Conservation (phyloP, 2,113 vertebrate genomes). For the Circaetus gallicus region DNA sequence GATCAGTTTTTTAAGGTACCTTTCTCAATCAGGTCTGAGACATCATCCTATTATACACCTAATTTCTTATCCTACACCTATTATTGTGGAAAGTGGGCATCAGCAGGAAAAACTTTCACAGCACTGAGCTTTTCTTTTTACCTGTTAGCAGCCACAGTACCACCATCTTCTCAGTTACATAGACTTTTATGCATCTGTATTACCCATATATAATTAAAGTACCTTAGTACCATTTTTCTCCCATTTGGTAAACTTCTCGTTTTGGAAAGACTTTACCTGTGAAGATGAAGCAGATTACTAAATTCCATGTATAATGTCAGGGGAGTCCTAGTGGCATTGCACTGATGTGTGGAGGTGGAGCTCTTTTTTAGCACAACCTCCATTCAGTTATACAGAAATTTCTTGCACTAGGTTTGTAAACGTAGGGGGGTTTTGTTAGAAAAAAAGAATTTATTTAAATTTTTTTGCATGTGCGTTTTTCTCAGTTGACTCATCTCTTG, state of each 20-base stretch:
- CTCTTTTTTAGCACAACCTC: background rate
- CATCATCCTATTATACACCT: background rate
- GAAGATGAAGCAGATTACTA: background rate
- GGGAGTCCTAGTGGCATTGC: background rate
- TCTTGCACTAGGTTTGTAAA: background rate
- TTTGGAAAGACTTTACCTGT: background rate
- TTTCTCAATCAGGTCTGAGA: background rate
- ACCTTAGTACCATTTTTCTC: background rate
- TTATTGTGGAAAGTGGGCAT: background rate
- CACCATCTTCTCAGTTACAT: background rate
- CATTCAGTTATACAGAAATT: background rate
- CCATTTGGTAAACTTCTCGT: background rate
- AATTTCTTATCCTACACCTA: background rate
- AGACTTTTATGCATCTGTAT: background rate
- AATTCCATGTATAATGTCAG: background rate
- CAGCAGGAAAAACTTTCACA: background rate
- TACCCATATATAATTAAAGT: background rate
- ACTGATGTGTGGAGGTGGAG: background rate
- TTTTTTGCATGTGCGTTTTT: background rate
- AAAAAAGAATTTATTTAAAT: background rate
- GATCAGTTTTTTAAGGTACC: background rate
- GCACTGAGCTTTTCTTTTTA: background rate
- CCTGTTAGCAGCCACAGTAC: background rate
- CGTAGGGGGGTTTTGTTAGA: rapidly evolving
- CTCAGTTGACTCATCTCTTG: background rate